Conservation (phyloP, 2,113 vertebrate genomes). For the Sclerurus mexicanus region DNA sequence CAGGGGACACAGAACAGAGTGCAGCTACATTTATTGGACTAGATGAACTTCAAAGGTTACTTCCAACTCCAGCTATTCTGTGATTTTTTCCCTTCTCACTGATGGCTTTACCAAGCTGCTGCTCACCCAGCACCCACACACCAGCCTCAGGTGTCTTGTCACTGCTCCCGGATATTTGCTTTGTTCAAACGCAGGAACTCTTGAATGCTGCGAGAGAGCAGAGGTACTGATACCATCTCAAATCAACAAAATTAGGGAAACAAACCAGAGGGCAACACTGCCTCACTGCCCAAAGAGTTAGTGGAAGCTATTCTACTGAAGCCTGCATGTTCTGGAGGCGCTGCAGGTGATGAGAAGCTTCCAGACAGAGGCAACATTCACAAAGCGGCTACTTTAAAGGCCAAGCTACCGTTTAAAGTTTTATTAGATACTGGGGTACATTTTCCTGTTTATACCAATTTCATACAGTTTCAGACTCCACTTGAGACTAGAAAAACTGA, state of each 20-base stretch:
- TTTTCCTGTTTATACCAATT: not conserved
- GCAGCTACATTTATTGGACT: not conserved
- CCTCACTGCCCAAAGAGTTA: not conserved
- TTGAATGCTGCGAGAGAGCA: not conserved
- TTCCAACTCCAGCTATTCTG: not conserved
- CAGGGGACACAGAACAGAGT: not conserved
- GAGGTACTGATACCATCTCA: not conserved
- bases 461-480: not conserved
- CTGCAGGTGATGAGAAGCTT: not conserved
- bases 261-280: not conserved
- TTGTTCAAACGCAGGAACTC: not conserved
- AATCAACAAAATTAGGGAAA: not conserved
- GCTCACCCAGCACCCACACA: not conserved
- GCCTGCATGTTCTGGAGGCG: not conserved
- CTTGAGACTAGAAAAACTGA: not conserved
- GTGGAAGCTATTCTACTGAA: not conserved
- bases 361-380: not conserved
- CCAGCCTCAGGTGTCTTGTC: not conserved
- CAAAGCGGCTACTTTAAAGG: not conserved
- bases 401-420: not conserved
- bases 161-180: not conserved
- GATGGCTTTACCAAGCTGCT: not conserved
- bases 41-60: not conserved
- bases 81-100: not conserved
- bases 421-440: not conserved